A percentile compares a stretch with the other conserved stretches of the same genome.
Conservation (phyloP, 2,888 invertebrate genomes). For the Drosophila peninsularis region DNA sequence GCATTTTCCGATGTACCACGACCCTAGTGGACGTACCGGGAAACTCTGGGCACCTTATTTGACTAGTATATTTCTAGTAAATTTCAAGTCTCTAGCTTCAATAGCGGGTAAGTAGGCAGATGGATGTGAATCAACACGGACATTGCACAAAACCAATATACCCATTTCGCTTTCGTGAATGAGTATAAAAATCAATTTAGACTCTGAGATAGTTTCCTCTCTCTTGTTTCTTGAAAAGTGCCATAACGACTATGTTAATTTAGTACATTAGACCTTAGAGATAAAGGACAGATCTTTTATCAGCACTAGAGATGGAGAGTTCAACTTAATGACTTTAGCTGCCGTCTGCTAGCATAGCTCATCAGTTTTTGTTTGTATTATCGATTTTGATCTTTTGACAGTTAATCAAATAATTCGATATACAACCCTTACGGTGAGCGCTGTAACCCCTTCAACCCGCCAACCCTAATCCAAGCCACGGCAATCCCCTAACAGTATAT, state of each 20-base stretch:
- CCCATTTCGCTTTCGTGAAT: too few species aligned
- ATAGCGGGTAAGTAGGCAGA: too few species aligned
- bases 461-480: neutral
- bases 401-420: slow-evolving; percentile 48
- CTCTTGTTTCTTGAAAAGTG: neutral
- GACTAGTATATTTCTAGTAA: too few species aligned
- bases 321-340: neutral
- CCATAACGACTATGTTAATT: neutral
- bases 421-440: slow-evolving; percentile 19
- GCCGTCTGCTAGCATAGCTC: neutral
- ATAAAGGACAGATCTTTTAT: neutral
- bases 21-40: too few species aligned
- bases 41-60: too few species aligned
- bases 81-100: too few species aligned
- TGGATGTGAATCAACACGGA: too few species aligned
- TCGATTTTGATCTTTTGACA: slow-evolving; percentile 27
- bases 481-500: slow-evolving; percentile 1
- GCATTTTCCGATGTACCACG: too few species aligned
- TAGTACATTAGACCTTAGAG: too few species aligned
- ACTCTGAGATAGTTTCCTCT: neutral
- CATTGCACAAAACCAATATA: too few species aligned
- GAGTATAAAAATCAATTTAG: neutral
- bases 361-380: neutral
- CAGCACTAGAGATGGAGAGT: neutral
- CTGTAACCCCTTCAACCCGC: neutral